These are phyloP conservation scores for Ectemnius continuus DNA, from an alignment of 2,888 invertebrate genomes.

Conservation along the genomic window DNA sequence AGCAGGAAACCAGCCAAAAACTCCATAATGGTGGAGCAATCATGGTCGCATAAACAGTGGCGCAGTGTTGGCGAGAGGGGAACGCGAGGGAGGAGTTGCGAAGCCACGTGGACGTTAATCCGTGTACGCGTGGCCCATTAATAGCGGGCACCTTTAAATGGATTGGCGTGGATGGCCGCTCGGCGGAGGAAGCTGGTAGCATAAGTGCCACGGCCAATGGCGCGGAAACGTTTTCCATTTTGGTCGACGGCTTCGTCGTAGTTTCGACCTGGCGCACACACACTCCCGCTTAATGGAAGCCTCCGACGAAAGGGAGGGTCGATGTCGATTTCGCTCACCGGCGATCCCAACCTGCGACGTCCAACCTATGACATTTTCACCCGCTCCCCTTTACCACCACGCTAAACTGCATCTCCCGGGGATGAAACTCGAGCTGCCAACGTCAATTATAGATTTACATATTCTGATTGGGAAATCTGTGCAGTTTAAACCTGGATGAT, in stretches of 20 bases:
- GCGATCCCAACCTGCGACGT: too few species aligned
- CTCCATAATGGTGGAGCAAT: slow-evolving; percentile 31
- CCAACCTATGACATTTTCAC: too few species aligned
- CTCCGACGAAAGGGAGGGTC: too few species aligned
- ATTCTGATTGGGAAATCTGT: too few species aligned
- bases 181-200: slow-evolving; percentile 30
- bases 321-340: too few species aligned
- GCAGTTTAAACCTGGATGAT: too few species aligned
- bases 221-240: slow-evolving; percentile 44
- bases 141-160: slow-evolving; percentile 64
- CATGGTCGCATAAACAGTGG: slow-evolving; percentile 1
- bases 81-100: neutral
- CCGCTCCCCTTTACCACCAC: too few species aligned
- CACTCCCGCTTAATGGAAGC: too few species aligned
- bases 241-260: neutral
- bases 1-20: slow-evolving; percentile 45
- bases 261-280: too few species aligned
- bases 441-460: too few species aligned
- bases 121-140: slow-evolving; percentile 61
- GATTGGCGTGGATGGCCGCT: slow-evolving; percentile 59
- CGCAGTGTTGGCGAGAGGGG: neutral
- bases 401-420: too few species aligned
- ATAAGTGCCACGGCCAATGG: slow-evolving; percentile 51
- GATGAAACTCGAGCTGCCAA: too few species aligned
- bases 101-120: slow-evolving; percentile 54